Evolutionary conservation across 2,888 invertebrate species (phyloP).

Genomic region (Cheilosia vernalis): DNA sequence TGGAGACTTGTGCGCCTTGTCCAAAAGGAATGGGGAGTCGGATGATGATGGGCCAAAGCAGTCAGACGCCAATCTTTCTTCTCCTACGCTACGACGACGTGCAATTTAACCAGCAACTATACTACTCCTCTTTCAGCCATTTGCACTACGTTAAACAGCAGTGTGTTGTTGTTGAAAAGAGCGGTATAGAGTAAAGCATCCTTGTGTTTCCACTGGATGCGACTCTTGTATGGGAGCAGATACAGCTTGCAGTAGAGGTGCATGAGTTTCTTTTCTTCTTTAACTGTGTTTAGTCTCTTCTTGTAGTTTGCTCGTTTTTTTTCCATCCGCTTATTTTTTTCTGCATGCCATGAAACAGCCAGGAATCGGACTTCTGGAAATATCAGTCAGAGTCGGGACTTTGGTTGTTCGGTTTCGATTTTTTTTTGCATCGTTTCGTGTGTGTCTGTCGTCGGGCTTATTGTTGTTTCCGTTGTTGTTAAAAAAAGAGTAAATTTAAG

Average conservation of each 20-base stretch:
- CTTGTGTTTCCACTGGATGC: slow-evolving; percentile 72
- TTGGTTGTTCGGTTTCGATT: slow-evolving; percentile 70
- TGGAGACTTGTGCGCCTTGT: slow-evolving; percentile 39
- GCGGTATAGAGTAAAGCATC: slow-evolving; percentile 68
- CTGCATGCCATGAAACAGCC: slow-evolving; percentile 60
- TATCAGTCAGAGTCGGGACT: slow-evolving; percentile 72
- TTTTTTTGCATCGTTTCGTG: slow-evolving; percentile 48
- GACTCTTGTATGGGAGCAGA: slow-evolving; percentile 62
- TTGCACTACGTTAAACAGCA: slow-evolving; percentile 60
- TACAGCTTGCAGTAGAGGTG: slow-evolving; percentile 73
- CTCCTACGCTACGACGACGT: slow-evolving; percentile 65
- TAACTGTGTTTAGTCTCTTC: slow-evolving; percentile 69
- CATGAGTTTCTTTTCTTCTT: slow-evolving; percentile 73
- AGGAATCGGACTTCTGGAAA: slow-evolving; percentile 71
- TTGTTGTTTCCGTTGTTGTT: slow-evolving; percentile 7
- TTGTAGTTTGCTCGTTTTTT: slow-evolving; percentile 52
- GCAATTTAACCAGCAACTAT: slow-evolving; percentile 57
- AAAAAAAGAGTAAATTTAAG: slow-evolving; percentile 2
- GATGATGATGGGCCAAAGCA: slow-evolving; percentile 49
- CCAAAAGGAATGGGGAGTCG: slow-evolving; percentile 41
- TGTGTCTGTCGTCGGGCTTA: neutral
- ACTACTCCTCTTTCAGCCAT: slow-evolving; percentile 70
- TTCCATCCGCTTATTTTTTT: slow-evolving; percentile 6
- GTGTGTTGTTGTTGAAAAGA: slow-evolving; percentile 62
- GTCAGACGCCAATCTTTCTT: slow-evolving; percentile 71